These are phyloP conservation scores for Karalla daura DNA, from an alignment of 2,797 vertebrate species.

Conservation along the genomic window DNA sequence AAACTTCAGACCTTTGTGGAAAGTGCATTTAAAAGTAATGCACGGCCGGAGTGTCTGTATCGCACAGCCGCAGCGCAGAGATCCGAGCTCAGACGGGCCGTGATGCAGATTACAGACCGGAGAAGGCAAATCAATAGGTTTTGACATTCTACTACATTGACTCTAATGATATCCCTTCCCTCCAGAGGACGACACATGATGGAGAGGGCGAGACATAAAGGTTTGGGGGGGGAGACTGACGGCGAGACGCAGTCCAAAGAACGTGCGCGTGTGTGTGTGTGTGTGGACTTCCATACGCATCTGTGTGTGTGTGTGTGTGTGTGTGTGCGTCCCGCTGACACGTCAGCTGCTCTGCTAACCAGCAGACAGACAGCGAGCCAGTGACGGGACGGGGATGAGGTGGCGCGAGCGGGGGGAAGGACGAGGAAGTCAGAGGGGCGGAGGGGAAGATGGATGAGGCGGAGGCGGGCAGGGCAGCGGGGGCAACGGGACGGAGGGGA, in stretches of 20 bases:
- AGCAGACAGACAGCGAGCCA: conserved; percentile 56
- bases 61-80: conserved; percentile 1
- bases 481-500: conserved; percentile 53
- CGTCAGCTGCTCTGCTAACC: conserved; percentile 45
- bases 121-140: conserved; percentile 50
- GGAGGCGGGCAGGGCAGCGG: conserved; percentile 25
- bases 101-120: conserved; percentile 26
- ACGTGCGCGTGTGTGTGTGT: too few relatives aligned
- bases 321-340: conserved; percentile 26
- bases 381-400: conserved; percentile 56
- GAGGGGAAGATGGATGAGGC: conserved; percentile 63
- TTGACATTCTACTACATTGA: conserved; percentile 35
- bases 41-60: neutral
- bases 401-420: conserved; percentile 46
- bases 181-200: conserved; percentile 37
- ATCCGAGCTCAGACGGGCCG: neutral
- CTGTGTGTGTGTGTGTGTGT: conserved; percentile 5
- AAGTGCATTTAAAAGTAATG: neutral
- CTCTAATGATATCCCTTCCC: conserved; percentile 31
- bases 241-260: conserved; percentile 32
- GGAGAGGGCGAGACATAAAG: conserved; percentile 43
- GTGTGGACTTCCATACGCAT: neutral
- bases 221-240: conserved; percentile 50
- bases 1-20: neutral
- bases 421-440: conserved; percentile 58